Conservation (phyloP, 2,888 invertebrate species). For the Pterobdella sp. region DNA sequence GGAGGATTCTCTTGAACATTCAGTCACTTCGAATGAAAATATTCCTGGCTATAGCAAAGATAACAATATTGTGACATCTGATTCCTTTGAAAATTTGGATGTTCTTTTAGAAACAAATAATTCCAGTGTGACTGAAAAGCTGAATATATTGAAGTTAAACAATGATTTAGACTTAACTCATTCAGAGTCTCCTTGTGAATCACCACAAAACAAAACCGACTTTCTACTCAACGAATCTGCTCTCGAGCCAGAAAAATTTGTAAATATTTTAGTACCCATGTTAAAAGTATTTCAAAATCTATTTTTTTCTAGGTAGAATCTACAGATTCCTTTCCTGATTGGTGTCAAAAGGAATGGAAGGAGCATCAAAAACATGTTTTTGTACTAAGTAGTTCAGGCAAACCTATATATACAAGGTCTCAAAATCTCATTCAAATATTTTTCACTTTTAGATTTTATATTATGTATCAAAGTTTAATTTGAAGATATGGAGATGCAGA, state of each 20-base stretch:
- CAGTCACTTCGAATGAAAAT: constrained; percentile 36
- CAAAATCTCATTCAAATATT: no score
- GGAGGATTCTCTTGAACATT: not conserved
- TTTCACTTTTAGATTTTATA: not conserved
- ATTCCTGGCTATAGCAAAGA: constrained; percentile 61
- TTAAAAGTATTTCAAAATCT: not conserved
- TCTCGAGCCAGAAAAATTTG: not conserved
- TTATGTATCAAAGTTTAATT: constrained; percentile 27
- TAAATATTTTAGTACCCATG: not conserved
- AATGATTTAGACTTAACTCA: not conserved
- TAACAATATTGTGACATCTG: constrained; percentile 61
- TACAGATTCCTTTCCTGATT: constrained; percentile 22
- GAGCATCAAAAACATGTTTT: constrained; percentile 82
- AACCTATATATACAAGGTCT: constrained; percentile 81
- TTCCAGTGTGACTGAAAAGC: not conserved
- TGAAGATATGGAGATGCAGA: constrained; percentile 81
- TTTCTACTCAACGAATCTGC: not conserved
- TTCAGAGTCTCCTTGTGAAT: not conserved
- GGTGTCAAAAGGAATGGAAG: constrained; percentile 60
- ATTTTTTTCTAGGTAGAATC: not conserved
- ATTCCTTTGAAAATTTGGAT: constrained; percentile 46
- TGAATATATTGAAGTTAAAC: not conserved
- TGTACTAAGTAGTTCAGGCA: constrained; percentile 86
- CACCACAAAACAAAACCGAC: not conserved
- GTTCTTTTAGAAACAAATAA: constrained; percentile 19